A percentile compares a stretch with the other conserved stretches of the same genome.
phyloP scores from a whole-genome alignment of 2,888 invertebrate species.

The Dromius quadrimaculatus region DNA sequence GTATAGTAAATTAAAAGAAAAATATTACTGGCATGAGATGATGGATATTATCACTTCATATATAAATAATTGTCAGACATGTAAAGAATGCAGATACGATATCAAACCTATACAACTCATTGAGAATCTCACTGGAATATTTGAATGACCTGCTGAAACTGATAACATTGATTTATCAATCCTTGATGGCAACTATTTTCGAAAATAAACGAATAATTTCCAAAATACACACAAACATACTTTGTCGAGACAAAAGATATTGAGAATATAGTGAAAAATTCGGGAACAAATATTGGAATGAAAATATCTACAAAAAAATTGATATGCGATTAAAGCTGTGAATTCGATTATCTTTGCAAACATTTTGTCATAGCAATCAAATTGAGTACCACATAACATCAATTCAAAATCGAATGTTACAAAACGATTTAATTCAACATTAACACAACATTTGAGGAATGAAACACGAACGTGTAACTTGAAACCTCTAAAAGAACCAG shows the following conservation, averaged over 20 bases:
- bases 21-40: not conserved
- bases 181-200: no score
- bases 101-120: conserved; percentile 13
- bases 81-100: conserved; percentile 23
- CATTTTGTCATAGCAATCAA: not conserved
- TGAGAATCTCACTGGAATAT: conserved; percentile 13
- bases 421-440: no score
- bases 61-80: conserved; percentile 9
- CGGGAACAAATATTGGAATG: conserved; percentile 1
- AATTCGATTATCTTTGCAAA: not conserved
- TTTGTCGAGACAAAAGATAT: no score
- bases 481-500: no score
- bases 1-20: not conserved
- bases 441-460: no score
- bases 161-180: no score
- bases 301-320: not conserved
- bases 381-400: not conserved
- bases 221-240: not conserved
- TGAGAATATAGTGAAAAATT: conserved; percentile 1
- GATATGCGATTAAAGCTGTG: not conserved
- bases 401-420: no score
- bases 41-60: not conserved
- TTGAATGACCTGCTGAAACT: conserved; percentile 9
- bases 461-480: no score
- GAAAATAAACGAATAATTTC: not conserved